Conservation (phyloP, 2,797 vertebrate species). For the Acipenser ruthenus region DNA sequence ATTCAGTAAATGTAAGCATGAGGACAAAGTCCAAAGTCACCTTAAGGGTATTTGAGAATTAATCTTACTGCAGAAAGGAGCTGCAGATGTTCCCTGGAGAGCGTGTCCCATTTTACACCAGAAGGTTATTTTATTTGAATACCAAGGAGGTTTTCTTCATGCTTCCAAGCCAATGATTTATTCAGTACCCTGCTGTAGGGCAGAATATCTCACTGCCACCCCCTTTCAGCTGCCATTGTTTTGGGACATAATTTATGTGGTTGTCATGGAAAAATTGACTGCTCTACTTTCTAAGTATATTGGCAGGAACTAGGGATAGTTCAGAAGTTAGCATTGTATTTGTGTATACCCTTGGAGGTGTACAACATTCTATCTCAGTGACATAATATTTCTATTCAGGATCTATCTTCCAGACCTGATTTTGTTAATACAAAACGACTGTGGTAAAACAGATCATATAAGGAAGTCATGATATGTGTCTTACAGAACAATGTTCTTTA, state of each 20-base stretch:
- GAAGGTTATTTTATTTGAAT: neutral
- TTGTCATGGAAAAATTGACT: neutral
- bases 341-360: too few species aligned
- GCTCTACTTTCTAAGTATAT: too few species aligned
- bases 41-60: slow-evolving; percentile 13
- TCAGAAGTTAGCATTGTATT: too few species aligned
- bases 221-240: neutral
- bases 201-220: neutral
- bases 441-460: too few species aligned
- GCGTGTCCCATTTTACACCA: neutral
- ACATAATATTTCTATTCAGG: too few species aligned
- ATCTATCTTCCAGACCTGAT: too few species aligned
- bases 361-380: too few species aligned
- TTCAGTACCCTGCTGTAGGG: neutral
- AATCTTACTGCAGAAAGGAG: neutral
- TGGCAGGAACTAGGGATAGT: too few species aligned
- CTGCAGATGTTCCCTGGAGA: slow-evolving; percentile 18
- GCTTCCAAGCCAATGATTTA: neutral
- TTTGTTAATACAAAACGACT: too few species aligned
- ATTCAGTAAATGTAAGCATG: too few species aligned
- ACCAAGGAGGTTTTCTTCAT: neutral
- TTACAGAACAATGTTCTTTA: too few species aligned
- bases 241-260: neutral
- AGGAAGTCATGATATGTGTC: too few species aligned
- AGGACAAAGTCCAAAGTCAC: neutral